Base-by-base conservation (phyloP, 2,888 invertebrate genomes). In the Druceiella hillmani region DNA sequence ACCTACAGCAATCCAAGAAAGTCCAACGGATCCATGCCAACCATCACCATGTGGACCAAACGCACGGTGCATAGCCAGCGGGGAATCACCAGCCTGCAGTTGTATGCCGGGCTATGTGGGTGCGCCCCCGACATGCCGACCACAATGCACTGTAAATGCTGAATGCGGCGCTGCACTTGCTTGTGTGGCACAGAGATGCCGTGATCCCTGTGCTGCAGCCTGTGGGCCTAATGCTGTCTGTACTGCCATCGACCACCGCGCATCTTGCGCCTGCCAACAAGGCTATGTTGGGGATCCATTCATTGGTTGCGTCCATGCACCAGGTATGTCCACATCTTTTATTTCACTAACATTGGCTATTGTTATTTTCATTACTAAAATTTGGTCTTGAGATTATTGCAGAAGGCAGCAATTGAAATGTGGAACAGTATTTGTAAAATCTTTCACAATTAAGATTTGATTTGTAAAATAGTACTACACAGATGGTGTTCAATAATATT, bases 21-120 rank as follows among this genome's bases (percentile, higher is more conserved):
- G 44, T n/a, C 59, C 62, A 22, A 46, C 55, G 20, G 58, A 81
- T 54, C 79, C 80, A 6, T 83, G 83, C 53, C 64, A 74, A 25
- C 81, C 82, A 35, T 81, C 82, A 12, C 81, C 80, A 9, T 83
- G 83, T 52, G 82, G 82, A 12, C 70, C 77, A 2, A 78, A 79
- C 55, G 75, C 80, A 2, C 66, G 76, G 44, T 83, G 83, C 50
- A 57, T 75, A n/a, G 67, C 70, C 46, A 66, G 74, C n/a, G 74
- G 69, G 48, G 76, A 76, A 27, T 78, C 75, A 40, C 74, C 78
- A 12, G 75, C 78, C 9, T 81, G 81, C 52, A 77, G 75, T 37
- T 79, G 83, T 54, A 64, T 79, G 49, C 64, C 76, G 32, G 70
- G 71, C 35, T 81, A 75, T 55, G 68, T 76, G 36, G 83, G 82